Evolutionary conservation across 2,888 invertebrate species (phyloP).

Genomic region (Drosophila longiperda): DNA sequence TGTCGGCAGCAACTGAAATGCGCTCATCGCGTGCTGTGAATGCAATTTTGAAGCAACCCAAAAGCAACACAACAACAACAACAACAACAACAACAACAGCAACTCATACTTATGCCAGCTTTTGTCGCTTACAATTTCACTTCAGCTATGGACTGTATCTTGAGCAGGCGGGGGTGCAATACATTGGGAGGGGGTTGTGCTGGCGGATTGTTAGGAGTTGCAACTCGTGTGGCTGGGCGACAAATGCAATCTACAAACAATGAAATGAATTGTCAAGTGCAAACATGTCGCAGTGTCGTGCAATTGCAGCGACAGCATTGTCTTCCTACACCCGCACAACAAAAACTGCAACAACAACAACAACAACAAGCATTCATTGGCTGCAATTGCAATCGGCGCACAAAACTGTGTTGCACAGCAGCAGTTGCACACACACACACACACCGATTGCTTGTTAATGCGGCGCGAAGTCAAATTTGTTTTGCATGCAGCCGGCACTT

Average conservation of each 20-base stretch:
- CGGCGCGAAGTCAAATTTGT: constrained; percentile 59
- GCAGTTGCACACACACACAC: constrained; percentile 16
- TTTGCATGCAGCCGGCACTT: constrained; percentile 70
- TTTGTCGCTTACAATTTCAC: constrained; percentile 49
- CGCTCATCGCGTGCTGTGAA: constrained; percentile 78
- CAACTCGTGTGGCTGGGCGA: constrained; percentile 47
- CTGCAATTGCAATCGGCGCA: constrained; percentile 41
- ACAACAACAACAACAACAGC: constrained; percentile 16
- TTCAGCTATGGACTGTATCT: constrained; percentile 13
- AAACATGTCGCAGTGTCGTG: constrained; percentile 77
- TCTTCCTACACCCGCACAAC: neutral
- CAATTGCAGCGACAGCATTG: constrained; percentile 56
- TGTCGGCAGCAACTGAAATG: constrained; percentile 65
- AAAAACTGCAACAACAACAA: constrained; percentile 25
- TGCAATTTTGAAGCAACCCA: constrained; percentile 67
- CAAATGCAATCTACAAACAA: constrained; percentile 81
- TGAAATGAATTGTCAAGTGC: constrained; percentile 83
- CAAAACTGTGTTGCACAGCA: neutral
- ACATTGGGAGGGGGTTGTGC: neutral
- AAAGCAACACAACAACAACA: constrained; percentile 22
- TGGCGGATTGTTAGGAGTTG: neutral
- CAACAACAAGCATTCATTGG: constrained; percentile 62
- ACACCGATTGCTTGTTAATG: constrained; percentile 42
- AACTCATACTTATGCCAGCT: constrained; percentile 11
- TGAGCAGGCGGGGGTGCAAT: neutral